Conservation (phyloP, 2,113 vertebrate species). For the Cairina moschata region DNA sequence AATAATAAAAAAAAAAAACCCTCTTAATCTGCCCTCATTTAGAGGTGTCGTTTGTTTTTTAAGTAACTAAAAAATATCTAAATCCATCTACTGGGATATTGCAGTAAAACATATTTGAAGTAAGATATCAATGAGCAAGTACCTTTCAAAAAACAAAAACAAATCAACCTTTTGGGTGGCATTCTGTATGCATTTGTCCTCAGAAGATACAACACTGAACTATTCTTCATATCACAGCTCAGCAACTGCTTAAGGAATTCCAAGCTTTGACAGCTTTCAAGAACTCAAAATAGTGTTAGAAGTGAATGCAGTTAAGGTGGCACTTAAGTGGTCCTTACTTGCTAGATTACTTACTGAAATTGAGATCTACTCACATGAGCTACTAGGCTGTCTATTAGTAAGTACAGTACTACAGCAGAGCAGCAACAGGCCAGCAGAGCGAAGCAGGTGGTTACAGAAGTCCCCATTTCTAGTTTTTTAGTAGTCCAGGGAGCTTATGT, state of each 20-base stretch:
- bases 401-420: not conserved
- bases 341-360: not conserved
- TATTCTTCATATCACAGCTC: not conserved
- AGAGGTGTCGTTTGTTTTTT: no score
- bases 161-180: not conserved
- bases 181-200: not conserved
- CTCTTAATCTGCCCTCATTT: not conserved
- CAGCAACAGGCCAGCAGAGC: not conserved
- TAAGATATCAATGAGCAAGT: not conserved
- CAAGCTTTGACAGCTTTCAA: not conserved
- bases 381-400: not conserved
- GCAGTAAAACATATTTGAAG: not conserved
- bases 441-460: not conserved
- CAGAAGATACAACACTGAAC: not conserved
- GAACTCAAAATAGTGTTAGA: not conserved
- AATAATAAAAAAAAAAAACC: not conserved
- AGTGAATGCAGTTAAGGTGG: not conserved
- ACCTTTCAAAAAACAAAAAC: not conserved
- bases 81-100: not conserved
- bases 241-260: not conserved
- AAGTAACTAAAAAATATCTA: not conserved
- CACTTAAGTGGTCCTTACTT: not conserved
- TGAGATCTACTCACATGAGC: not conserved
- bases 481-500: not conserved
- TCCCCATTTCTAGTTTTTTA: not conserved